Percentiles rank a stretch among this genome's conserved stretches.
Conservation (phyloP, 2,797 vertebrate genomes). For the Zalophus californianus region DNA sequence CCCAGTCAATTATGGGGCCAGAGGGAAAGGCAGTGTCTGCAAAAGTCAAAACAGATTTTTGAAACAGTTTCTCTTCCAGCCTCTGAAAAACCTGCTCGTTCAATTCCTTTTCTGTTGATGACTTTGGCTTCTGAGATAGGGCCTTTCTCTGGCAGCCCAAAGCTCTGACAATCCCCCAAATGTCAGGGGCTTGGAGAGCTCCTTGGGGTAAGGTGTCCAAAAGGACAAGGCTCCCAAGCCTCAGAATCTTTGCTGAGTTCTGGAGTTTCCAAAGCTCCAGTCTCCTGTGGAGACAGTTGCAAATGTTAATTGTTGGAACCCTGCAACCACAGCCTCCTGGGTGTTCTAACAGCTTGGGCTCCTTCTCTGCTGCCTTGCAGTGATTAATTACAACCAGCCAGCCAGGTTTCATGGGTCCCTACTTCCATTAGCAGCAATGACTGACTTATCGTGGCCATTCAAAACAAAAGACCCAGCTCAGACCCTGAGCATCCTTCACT, state of each 20-base stretch:
- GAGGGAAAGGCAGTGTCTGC: conserved; percentile 76
- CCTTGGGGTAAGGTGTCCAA: conserved; percentile 74
- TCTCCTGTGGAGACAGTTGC: conserved; percentile 64
- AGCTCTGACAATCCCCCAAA: conserved; percentile 78
- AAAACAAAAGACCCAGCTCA: conserved; percentile 71
- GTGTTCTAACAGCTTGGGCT: conserved; percentile 33
- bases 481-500: conserved; percentile 52
- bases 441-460: conserved; percentile 50
- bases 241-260: conserved; percentile 75
- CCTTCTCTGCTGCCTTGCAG: conserved; percentile 62
- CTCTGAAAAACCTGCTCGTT: conserved; percentile 78
- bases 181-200: conserved; percentile 81
- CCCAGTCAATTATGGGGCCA: conserved; percentile 70
- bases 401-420: conserved; percentile 73
- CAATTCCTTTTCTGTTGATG: conserved; percentile 77
- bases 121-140: conserved; percentile 80
- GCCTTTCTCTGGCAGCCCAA: conserved; percentile 72
- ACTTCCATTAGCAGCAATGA: conserved; percentile 38
- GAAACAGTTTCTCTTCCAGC: conserved; percentile 77
- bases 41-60: conserved; percentile 83
- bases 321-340: conserved; percentile 22
- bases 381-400: conserved; percentile 75
- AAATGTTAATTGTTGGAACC: conserved; percentile 52
- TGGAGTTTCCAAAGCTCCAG: conserved; percentile 55
- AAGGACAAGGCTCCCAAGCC: conserved; percentile 63